Percentiles rank a stretch among this genome's conserved stretches.
Conservation (phyloP, 2,113 vertebrate species). For the Apodemus sylvaticus region DNA sequence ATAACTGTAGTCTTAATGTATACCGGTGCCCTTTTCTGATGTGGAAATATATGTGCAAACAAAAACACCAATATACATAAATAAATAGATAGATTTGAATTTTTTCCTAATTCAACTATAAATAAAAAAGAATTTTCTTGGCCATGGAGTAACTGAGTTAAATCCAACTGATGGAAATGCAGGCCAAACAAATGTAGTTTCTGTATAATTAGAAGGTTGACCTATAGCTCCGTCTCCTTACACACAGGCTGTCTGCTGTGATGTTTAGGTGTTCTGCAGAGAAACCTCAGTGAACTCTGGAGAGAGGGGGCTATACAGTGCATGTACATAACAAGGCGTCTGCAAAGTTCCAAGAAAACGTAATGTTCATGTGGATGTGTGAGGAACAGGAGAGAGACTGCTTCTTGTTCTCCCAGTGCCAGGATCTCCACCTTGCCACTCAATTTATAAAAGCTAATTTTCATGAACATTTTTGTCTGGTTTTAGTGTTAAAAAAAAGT, state of each 20-base stretch:
- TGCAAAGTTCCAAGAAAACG: slow-evolving; percentile 69
- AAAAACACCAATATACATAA: background rate
- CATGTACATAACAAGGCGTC: slow-evolving; percentile 75
- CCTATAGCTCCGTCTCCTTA: background rate
- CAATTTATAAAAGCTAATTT: slow-evolving; percentile 65
- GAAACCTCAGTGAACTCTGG: background rate
- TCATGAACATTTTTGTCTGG: slow-evolving; percentile 53
- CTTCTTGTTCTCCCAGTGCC: slow-evolving; percentile 49
- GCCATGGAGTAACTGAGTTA: slow-evolving; percentile 5
- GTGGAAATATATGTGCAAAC: background rate
- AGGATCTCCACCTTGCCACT: background rate
- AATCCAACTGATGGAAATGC: background rate
- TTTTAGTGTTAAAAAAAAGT: background rate
- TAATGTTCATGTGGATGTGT: slow-evolving; percentile 66
- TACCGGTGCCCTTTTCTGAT: background rate
- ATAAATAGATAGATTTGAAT: background rate
- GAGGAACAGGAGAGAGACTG: slow-evolving; percentile 70
- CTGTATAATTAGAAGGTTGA: slow-evolving; percentile 45
- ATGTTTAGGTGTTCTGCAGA: background rate
- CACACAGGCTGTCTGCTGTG: background rate
- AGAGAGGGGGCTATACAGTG: slow-evolving; percentile 73
- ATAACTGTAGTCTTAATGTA: background rate
- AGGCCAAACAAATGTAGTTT: slow-evolving; percentile 62
- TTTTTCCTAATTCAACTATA: background rate
- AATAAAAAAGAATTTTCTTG: background rate